These are phyloP conservation scores for Sinosuthora webbiana DNA, from an alignment of 2,113 vertebrate genomes.

Conservation along the genomic window DNA sequence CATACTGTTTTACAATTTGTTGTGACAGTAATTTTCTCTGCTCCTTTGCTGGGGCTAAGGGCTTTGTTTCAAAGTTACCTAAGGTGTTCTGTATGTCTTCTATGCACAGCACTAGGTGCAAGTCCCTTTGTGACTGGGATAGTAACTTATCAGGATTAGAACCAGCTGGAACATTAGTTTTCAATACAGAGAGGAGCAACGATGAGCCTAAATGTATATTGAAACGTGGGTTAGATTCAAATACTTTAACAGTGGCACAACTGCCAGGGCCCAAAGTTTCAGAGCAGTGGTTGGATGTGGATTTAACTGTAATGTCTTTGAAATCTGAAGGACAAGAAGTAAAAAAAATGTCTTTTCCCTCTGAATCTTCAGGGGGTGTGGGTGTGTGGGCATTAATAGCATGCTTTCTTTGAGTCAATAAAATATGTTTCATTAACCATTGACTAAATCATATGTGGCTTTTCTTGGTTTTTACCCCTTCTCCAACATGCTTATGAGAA, in stretches of 20 bases:
- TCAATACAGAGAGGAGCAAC: not conserved
- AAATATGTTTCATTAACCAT: not conserved
- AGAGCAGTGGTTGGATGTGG: too few species aligned
- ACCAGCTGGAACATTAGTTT: not conserved
- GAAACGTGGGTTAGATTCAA: not conserved
- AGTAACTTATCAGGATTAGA: not conserved
- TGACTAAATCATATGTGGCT: not conserved
- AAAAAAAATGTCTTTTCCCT: not conserved
- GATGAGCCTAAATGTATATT: not conserved
- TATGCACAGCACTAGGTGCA: not conserved
- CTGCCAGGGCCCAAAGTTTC: not conserved
- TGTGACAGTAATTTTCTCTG: not conserved
- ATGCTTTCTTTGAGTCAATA: not conserved
- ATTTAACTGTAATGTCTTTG: not conserved
- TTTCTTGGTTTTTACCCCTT: not conserved
- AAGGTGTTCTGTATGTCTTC: not conserved
- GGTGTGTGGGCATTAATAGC: not conserved
- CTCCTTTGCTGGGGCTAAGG: not conserved
- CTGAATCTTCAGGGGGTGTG: not conserved
- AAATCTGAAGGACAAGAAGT: not conserved
- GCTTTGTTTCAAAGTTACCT: not conserved
- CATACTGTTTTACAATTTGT: not conserved
- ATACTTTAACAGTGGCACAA: not conserved
- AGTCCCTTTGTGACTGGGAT: not conserved
- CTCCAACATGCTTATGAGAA: not conserved